phyloP scores from a whole-genome alignment of 2,888 invertebrate species.

The Drosophila suboccidentalis region DNA sequence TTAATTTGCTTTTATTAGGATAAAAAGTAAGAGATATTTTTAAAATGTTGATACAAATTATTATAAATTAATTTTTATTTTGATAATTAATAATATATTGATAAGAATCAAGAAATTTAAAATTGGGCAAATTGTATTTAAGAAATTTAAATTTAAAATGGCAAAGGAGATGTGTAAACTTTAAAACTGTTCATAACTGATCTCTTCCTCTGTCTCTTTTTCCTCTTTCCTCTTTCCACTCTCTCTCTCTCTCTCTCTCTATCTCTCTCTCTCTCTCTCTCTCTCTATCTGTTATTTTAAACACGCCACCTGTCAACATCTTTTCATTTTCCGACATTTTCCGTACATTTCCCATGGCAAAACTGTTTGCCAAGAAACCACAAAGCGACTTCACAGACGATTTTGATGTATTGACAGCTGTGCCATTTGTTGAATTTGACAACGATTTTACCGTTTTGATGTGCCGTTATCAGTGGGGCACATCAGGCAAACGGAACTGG shows the following conservation, averaged over 20 bases:
- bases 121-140: no score
- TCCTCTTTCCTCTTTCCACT: no score
- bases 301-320: constrained; percentile 36
- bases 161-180: neutral
- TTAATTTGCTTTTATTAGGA: no score
- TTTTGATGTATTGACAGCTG: constrained; percentile 48
- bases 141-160: no score
- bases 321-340: constrained; percentile 5
- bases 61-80: no score
- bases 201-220: neutral
- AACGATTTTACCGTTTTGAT: constrained; percentile 29
- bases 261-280: neutral
- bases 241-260: neutral
- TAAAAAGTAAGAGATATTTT: no score
- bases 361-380: constrained; percentile 33
- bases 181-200: neutral
- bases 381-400: neutral
- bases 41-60: no score
- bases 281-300: neutral
- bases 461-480: constrained; percentile 4
- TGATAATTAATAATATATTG: no score
- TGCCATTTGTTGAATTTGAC: constrained; percentile 32
- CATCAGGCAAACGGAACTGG: constrained; percentile 36
- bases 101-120: no score
- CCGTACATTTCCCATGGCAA: constrained; percentile 11